Base-by-base conservation (phyloP, 1,140 invertebrate genomes). In the Metaphire vulgaris region DNA sequence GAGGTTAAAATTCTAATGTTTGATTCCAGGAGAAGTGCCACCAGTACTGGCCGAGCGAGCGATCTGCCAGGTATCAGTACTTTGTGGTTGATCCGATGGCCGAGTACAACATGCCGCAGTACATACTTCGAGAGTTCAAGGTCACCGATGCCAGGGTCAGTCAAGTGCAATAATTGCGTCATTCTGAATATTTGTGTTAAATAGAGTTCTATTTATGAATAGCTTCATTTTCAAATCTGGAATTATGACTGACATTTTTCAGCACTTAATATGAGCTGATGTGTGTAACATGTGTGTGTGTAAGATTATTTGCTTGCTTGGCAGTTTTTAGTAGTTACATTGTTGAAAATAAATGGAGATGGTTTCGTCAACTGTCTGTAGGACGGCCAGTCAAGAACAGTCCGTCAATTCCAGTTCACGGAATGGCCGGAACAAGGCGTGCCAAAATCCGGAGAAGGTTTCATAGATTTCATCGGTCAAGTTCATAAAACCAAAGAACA, bases 401-500 rank as follows among this genome's bases (percentile, higher is more conserved):
- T 99, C 32, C 89, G 97, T 56, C 97, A 99, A 86, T 99, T 99
- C 89, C 97, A 99, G 86, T 99, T 98, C 87, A 97, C 94, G 69
- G 97, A 99, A 84, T 99, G 97, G 97, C 97, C 97, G 0, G 72
- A 73, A 33, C 33, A 56, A n/a, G 72, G 72, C 2, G 97, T 99
- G 84, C 97, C 97, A 0, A 97, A 98, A 84, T 95, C 93, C 41
- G 96, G 95, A 0, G 97, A 99, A 84, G 94, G 94, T 30, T 99
- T 99, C 86, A 98, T 99, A 79, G 87, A 88, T 68, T 88, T 88
- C 77, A 96, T 99, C 81, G 95, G 96, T 16, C 97, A 99, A 86
- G 96, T 99, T 64, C 97, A 99, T 87, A 98, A 99, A 88, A 99
- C 98, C 34, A 99, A 99, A 87, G 95, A 98, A 85, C 96, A 99